Percentiles rank a stretch among this genome's conserved stretches.
Evolutionary conservation across 2,888 invertebrate genomes (phyloP).

Genomic region (Eupithecia inturbata): DNA sequence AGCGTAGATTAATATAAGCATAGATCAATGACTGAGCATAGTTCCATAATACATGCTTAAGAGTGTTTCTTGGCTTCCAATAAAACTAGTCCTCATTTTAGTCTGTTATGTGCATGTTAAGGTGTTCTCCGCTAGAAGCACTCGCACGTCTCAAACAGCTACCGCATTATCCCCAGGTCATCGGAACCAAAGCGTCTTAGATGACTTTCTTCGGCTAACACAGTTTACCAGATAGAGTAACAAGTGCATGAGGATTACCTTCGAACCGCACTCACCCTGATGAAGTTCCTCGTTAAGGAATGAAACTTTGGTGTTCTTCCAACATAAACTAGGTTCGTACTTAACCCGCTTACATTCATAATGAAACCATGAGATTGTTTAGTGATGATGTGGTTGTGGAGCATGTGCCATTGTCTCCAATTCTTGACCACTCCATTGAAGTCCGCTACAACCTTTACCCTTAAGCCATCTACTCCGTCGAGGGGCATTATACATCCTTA

Average conservation of each 20-base stretch:
- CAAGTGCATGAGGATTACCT: too few relatives aligned
- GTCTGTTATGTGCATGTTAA: too few relatives aligned
- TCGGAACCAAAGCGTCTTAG: not conserved
- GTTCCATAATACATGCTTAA: too few relatives aligned
- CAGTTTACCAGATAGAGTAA: not conserved
- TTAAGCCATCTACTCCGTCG: slow-evolving; percentile 52
- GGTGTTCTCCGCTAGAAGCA: not conserved
- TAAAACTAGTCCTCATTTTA: too few relatives aligned
- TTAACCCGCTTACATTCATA: too few relatives aligned
- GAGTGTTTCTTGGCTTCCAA: too few relatives aligned
- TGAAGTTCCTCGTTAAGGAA: too few relatives aligned
- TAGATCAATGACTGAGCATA: too few relatives aligned
- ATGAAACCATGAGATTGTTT: not conserved
- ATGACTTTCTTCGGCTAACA: not conserved
- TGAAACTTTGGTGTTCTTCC: too few relatives aligned
- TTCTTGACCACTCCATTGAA: not conserved
- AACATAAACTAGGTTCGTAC: too few relatives aligned
- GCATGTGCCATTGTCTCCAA: not conserved
- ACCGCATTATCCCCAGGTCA: not conserved
- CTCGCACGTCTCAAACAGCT: not conserved
- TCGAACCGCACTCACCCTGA: too few relatives aligned
- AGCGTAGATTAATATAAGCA: too few relatives aligned
- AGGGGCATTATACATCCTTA: slow-evolving; percentile 80
- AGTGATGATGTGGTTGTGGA: not conserved
- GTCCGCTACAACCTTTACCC: slow-evolving; percentile 9